Evolutionary conservation across 2,888 invertebrate species (phyloP).

Genomic region (Sclerodermus sp.): DNA sequence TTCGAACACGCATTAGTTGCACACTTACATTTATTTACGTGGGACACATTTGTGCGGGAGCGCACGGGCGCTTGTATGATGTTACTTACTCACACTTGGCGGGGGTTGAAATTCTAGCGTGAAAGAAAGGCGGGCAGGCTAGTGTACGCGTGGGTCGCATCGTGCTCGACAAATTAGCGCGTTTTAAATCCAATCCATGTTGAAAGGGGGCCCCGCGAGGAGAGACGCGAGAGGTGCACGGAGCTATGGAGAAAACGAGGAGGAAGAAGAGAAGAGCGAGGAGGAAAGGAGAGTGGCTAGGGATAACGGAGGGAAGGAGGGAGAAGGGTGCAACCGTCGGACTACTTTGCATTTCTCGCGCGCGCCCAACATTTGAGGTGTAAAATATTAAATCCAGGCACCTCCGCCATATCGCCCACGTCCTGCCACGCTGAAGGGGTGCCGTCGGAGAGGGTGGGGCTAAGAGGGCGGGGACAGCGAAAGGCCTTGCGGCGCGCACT

Average conservation of each 20-base stretch:
- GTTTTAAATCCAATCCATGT: constrained; percentile 56
- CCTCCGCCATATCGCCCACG: constrained; percentile 40
- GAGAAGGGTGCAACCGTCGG: constrained; percentile 1
- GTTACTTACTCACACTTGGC: no score
- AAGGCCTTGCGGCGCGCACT: constrained; percentile 40
- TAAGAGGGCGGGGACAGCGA: constrained; percentile 16
- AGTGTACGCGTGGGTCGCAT: constrained; percentile 23
- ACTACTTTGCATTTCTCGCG: constrained; percentile 35
- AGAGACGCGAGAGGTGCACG: neutral
- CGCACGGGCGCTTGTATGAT: neutral
- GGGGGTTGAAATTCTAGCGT: no score
- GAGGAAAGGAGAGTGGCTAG: constrained; percentile 5
- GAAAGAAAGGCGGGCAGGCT: no score
- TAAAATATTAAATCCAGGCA: constrained; percentile 56
- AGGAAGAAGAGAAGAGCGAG: constrained; percentile 2
- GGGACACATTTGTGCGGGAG: neutral
- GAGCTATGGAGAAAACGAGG: neutral
- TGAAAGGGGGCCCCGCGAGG: constrained; percentile 35
- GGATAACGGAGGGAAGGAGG: constrained; percentile 6
- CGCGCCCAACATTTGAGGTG: constrained; percentile 55
- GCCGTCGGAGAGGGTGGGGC: constrained; percentile 1
- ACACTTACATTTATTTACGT: neutral
- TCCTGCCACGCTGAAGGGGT: constrained; percentile 22
- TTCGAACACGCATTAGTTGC: constrained; percentile 3
- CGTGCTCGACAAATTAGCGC: constrained; percentile 54